Evolutionary conservation across 1,140 invertebrate species (phyloP).

Genomic region (Leptinotarsa texana): DNA sequence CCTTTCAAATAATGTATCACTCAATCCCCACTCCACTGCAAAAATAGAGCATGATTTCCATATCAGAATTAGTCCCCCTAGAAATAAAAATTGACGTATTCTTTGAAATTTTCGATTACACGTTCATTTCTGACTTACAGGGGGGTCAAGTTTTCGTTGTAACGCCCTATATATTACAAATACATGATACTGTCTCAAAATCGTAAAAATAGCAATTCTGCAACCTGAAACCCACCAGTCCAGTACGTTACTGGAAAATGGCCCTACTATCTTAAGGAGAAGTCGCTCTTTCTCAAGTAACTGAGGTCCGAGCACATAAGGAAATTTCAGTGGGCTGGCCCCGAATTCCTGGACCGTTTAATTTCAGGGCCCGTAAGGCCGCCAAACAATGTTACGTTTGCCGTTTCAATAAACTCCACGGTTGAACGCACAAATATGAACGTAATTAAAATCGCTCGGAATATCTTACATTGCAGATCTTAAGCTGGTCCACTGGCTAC

Average conservation of each 20-base stretch:
- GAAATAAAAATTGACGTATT: too few species aligned
- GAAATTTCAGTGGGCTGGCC: conserved; percentile 47
- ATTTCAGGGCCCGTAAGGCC: conserved; percentile 45
- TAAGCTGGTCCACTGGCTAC: conserved; percentile 7
- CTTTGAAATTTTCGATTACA: too few species aligned
- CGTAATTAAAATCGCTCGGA: conserved; percentile 30
- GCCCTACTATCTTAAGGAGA: background rate
- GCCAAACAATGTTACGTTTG: conserved; percentile 41
- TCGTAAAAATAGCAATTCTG: conserved; percentile 9
- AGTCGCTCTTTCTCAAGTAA: conserved; percentile 29
- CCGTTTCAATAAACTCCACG: conserved; percentile 28
- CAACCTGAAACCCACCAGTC: background rate
- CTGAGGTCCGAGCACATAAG: conserved; percentile 49
- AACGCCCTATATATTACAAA: too few species aligned
- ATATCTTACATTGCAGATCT: conserved; percentile 18
- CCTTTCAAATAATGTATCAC: too few species aligned
- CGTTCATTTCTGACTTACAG: too few species aligned
- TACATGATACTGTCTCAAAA: too few species aligned
- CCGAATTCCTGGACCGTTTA: conserved; percentile 52
- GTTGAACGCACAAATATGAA: conserved; percentile 32
- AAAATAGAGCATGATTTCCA: too few species aligned
- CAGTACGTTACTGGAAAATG: conserved; percentile 1
- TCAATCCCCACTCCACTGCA: too few species aligned
- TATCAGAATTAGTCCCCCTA: too few species aligned
- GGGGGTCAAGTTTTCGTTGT: too few species aligned